These are phyloP conservation scores for Tetraneura akinire DNA, from an alignment of 1,140 invertebrate species.

Conservation along the genomic window DNA sequence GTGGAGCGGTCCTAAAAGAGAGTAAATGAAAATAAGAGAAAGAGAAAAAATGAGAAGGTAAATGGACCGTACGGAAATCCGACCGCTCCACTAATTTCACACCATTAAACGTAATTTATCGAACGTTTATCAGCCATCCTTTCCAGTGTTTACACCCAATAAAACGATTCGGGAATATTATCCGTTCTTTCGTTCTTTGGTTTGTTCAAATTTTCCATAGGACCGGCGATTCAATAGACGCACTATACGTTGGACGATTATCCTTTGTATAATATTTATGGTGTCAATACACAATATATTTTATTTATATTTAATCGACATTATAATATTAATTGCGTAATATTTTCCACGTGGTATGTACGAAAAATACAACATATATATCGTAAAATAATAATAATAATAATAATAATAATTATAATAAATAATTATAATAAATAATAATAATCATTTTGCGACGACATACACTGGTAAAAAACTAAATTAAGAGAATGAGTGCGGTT, in stretches of 20 bases:
- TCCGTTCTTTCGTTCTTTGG: slow-evolving; percentile 8
- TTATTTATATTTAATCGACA: too few relatives aligned
- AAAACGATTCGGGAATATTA: slow-evolving; percentile 44
- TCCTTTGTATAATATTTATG: too few relatives aligned
- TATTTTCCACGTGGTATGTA: too few relatives aligned
- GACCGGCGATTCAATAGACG: background rate
- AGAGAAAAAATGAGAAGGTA: slow-evolving; percentile 36
- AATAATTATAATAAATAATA: too few relatives aligned
- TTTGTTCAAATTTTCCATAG: background rate
- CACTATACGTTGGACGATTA: slow-evolving; percentile 3
- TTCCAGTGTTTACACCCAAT: slow-evolving; percentile 51
- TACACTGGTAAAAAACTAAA: too few relatives aligned
- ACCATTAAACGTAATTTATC: slow-evolving; percentile 51
- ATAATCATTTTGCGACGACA: too few relatives aligned
- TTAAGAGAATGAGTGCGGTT: too few relatives aligned
- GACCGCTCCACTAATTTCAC: slow-evolving; percentile 49
- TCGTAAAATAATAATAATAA: too few relatives aligned
- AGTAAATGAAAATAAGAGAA: slow-evolving; percentile 14
- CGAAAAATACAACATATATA: too few relatives aligned
- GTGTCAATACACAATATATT: too few relatives aligned
- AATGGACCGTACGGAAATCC: slow-evolving; percentile 47
- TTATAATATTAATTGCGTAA: too few relatives aligned
- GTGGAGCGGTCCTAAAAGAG: background rate
- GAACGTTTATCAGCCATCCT: slow-evolving; percentile 48
- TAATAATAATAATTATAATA: too few relatives aligned